Evolutionary conservation across 2,113 vertebrate genomes (phyloP), one percentile per base, ranked within the genome.

Genomic region (Sus scrofa): DNA sequence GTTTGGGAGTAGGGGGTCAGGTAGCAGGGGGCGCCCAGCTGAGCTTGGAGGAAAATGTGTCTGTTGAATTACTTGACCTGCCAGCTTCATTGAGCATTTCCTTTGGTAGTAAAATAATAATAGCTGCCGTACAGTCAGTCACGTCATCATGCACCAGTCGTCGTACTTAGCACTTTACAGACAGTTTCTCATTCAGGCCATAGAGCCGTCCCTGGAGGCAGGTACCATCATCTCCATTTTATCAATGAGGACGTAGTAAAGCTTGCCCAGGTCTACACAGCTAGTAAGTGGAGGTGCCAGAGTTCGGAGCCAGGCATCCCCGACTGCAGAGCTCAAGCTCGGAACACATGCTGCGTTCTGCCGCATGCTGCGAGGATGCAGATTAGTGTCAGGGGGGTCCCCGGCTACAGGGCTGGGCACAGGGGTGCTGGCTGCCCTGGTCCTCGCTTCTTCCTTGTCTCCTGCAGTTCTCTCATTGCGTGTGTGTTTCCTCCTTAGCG

Each of bases 261-360:
- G 39, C 82, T 92, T 91, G 60, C 75, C 81, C 37, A 75, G 16
- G 71, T 81, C 87, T 92, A 27, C 71, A 56, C 65, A 52, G 87
- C 39, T 58, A 60, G 75, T 56, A 44, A 70, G 75, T 34, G 24
- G 27, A 62, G 44, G 62, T 9, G 10, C 26, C 54, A 58, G 37
- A 54, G 5, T 60, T 68, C 63, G 79, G 30, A 50, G 54, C 2
- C 91, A 52, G 26, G 27, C 37, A 34, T 78, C 27, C 70, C 52
- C 12, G 7, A 50, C 73, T 44, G 26, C 56, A n/a, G 19, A 39
- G 56, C 50, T 50, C 81, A 18, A n/a, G 65, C 67, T 22, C 44
- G 27, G 3, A 14, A 16, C 11, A 1, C 52, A 24, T 10, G 52
- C 54, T 20, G 15, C 15, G 1, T 30, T 74, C 68, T 52, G 44